phyloP scores from a whole-genome alignment of 1,140 invertebrate genomes.

The Musca vetustissima region DNA sequence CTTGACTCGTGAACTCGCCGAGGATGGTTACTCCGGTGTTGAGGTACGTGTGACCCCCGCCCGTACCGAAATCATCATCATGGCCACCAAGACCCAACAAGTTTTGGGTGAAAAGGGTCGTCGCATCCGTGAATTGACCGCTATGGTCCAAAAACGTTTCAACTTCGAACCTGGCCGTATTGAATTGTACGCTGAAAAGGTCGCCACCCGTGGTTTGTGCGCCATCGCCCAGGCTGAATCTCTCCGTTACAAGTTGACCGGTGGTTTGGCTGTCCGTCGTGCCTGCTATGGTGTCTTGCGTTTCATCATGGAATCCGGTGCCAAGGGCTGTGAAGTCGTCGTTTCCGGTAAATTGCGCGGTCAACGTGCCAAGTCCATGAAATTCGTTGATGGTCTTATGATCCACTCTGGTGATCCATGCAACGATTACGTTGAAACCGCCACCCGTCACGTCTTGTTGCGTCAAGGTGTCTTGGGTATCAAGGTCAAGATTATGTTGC shows the following conservation, averaged over 20 bases:
- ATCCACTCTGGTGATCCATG: conserved; percentile 99
- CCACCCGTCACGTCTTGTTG: conserved; percentile 95
- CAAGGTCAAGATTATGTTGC: conserved; percentile 99
- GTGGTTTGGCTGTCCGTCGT: conserved; percentile 77
- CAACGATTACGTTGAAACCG: conserved; percentile 97
- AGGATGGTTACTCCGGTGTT: conserved; percentile 99
- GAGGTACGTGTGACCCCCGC: conserved; percentile 94
- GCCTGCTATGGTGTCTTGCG: conserved; percentile 98
- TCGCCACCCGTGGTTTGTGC: conserved; percentile 95
- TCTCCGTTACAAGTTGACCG: conserved; percentile 96
- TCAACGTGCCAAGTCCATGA: conserved; percentile 99
- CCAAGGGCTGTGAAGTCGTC: conserved; percentile 96
- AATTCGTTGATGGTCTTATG: conserved; percentile 99
- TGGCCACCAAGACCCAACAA: conserved; percentile 98
- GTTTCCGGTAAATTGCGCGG: conserved; percentile 98
- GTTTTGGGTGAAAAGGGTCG: conserved; percentile 95
- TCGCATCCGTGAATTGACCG: conserved; percentile 94
- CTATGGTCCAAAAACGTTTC: conserved; percentile 97
- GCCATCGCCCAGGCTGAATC: conserved; percentile 99
- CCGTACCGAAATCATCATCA: conserved; percentile 96
- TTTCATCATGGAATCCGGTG: conserved; percentile 99
- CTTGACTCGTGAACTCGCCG: conserved; percentile 95
- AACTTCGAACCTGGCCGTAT: conserved; percentile 90
- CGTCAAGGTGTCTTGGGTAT: conserved; percentile 90
- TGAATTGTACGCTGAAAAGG: conserved; percentile 98